These are phyloP conservation scores for Pristionchus entomophagus DNA, from an alignment of 2,888 invertebrate species.

Conservation along the genomic window DNA sequence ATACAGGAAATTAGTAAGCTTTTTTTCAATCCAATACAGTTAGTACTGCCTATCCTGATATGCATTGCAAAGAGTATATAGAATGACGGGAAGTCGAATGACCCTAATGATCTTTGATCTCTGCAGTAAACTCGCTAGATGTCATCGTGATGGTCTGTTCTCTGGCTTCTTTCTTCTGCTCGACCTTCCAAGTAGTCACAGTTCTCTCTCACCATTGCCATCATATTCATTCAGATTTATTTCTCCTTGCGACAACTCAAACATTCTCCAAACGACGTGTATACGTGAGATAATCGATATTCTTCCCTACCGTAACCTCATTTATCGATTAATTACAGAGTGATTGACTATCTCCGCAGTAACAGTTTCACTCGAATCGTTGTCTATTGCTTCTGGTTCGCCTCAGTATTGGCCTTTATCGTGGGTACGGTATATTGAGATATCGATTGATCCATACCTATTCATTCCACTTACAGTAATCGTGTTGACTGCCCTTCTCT, in stretches of 20 bases:
- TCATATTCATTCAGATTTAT: constrained; percentile 1
- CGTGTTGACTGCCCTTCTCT: constrained; percentile 48
- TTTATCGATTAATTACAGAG: constrained; percentile 52
- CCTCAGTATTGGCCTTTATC: constrained; percentile 54
- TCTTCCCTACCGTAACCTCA: not conserved
- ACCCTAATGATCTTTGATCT: constrained; percentile 36
- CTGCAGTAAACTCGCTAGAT: constrained; percentile 55
- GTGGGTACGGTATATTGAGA: constrained; percentile 45
- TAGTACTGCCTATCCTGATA: too few species aligned
- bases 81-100: not conserved
- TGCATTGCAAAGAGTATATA: too few species aligned
- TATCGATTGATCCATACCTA: not conserved
- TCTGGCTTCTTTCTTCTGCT: constrained; percentile 54
- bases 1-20: not conserved
- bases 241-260: constrained; percentile 11
- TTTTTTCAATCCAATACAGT: not conserved
- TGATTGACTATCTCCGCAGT: constrained; percentile 52
- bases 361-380: constrained; percentile 58
- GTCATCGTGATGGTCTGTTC: constrained; percentile 55
- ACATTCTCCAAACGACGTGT: constrained; percentile 5
- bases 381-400: constrained; percentile 61
- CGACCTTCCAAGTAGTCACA: constrained; percentile 56
- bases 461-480: constrained; percentile 51
- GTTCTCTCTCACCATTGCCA: constrained; percentile 52
- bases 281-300: not conserved